Conservation (phyloP, 2,888 invertebrate species). For the Erebia aethiops region DNA sequence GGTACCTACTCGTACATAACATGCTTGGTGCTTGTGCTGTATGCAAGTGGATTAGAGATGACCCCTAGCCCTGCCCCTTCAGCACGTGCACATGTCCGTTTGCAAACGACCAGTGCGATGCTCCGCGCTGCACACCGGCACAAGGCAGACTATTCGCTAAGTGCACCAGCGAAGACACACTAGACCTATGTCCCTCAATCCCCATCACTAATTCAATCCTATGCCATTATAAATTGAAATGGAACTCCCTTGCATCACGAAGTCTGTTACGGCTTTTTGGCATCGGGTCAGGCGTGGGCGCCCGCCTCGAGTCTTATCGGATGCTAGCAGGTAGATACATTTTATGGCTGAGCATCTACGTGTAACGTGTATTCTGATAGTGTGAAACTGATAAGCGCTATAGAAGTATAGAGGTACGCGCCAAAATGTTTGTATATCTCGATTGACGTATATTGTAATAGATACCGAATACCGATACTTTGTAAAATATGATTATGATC, state of each 20-base stretch:
- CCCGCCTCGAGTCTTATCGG: conserved; percentile 34
- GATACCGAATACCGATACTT: neutral
- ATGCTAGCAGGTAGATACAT: conserved; percentile 30
- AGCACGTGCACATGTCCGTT: too few relatives aligned
- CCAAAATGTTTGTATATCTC: conserved; percentile 23
- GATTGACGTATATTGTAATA: conserved; percentile 1
- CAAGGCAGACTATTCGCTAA: conserved; percentile 43
- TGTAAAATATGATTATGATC: too few relatives aligned
- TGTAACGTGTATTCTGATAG: conserved; percentile 34
- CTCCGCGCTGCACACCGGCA: conserved; percentile 44
- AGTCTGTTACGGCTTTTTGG: neutral
- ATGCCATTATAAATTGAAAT: neutral
- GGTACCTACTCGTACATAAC: too few relatives aligned
- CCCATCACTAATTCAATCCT: neutral
- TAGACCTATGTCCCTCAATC: neutral
- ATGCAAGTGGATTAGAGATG: too few relatives aligned
- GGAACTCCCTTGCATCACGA: neutral
- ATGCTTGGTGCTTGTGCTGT: too few relatives aligned
- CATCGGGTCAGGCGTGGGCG: conserved; percentile 32
- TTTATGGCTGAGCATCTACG: conserved; percentile 35
- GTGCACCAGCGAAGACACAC: conserved; percentile 4
- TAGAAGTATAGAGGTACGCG: conserved; percentile 18
- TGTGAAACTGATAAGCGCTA: conserved; percentile 18
- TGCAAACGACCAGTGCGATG: conserved; percentile 30
- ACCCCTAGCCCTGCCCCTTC: too few relatives aligned